phyloP scores from a whole-genome alignment of 2,888 invertebrate genomes.

The Alviniconcha strummeri region DNA sequence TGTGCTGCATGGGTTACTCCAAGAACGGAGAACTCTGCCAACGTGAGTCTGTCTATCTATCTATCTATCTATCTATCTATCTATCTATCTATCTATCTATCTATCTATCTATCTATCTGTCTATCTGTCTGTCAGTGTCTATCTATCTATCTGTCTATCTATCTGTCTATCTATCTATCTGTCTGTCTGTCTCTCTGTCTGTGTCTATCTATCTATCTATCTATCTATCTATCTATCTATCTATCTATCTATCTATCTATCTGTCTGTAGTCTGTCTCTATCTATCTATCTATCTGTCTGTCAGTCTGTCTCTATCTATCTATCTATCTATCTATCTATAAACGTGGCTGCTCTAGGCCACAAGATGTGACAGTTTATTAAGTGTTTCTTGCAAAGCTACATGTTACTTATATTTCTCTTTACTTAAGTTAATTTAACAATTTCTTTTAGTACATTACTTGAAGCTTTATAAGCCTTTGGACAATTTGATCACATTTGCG shows the following conservation, averaged over 20 bases:
- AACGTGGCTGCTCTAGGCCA: too few relatives aligned
- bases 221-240: neutral
- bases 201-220: neutral
- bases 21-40: slow-evolving; percentile 39
- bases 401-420: too few relatives aligned
- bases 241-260: neutral
- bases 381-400: too few relatives aligned
- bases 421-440: too few relatives aligned
- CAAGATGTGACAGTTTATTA: too few relatives aligned
- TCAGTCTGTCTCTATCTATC: neutral
- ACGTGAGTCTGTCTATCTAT: slow-evolving; percentile 22
- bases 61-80: neutral
- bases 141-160: too few relatives aligned
- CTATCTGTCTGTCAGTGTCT: too few relatives aligned
- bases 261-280: neutral
- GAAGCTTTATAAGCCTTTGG: too few relatives aligned
- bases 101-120: neutral
- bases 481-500: neutral
- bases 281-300: neutral
- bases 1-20: slow-evolving; percentile 57
- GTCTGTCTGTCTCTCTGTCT: neutral
- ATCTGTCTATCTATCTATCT: too few relatives aligned
- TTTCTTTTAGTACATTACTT: too few relatives aligned
- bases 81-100: neutral
- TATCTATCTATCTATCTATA: neutral